These are phyloP conservation scores for Cyclargus thomasi DNA, from an alignment of 1,140 invertebrate genomes.

Conservation along the genomic window DNA sequence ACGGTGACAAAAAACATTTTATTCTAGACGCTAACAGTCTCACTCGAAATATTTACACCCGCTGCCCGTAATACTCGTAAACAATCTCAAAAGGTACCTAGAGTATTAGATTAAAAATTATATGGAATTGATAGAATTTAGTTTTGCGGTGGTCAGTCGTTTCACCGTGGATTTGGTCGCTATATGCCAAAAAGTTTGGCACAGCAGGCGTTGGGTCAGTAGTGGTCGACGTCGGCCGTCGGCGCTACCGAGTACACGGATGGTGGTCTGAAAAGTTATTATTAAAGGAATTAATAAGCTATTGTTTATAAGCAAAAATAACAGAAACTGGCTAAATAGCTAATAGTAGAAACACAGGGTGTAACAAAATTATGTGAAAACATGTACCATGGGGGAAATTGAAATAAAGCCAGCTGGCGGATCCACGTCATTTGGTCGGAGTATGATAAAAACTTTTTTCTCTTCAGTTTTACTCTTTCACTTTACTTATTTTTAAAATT, in stretches of 20 bases:
- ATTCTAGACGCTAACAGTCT: too few relatives aligned
- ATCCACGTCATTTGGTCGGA: too few relatives aligned
- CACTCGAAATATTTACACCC: too few relatives aligned
- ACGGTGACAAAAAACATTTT: not conserved
- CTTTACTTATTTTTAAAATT: too few relatives aligned
- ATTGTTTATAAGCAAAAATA: too few relatives aligned
- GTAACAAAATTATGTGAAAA: too few relatives aligned
- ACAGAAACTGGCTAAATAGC: too few relatives aligned
- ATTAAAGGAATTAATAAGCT: not conserved
- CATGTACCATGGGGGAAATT: too few relatives aligned
- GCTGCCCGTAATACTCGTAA: not conserved
- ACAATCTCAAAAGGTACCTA: conserved; percentile 17
- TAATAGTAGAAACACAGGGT: too few relatives aligned
- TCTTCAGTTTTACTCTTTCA: too few relatives aligned
- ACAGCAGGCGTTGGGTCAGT: conserved; percentile 50
- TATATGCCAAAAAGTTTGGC: conserved; percentile 41
- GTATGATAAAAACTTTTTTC: too few relatives aligned
- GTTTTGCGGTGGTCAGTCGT: conserved; percentile 22
- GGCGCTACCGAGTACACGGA: conserved; percentile 65
- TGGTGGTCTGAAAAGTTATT: conserved; percentile 49
- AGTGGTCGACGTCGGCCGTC: conserved; percentile 53
- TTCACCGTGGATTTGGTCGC: conserved; percentile 18
- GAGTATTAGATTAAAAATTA: conserved; percentile 23
- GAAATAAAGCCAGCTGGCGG: too few relatives aligned
- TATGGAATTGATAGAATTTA: conserved; percentile 20